Evolutionary conservation across 2,113 vertebrate genomes (phyloP).

Genomic region (Gila orcuttii): DNA sequence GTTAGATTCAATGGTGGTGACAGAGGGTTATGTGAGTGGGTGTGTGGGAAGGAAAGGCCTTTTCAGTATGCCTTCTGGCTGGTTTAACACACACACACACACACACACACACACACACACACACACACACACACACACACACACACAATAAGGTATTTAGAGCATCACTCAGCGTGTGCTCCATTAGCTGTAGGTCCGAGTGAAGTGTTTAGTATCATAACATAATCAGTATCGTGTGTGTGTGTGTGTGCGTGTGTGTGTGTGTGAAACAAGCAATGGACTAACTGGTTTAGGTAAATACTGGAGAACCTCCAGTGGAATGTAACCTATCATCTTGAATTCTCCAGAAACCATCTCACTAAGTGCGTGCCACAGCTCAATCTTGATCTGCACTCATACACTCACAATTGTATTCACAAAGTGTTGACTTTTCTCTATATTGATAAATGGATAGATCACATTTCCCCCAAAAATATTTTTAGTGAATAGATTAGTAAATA

Average conservation of each 20-base stretch:
- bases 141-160: constrained; percentile 22
- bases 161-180: constrained; percentile 52
- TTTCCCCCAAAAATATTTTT: not conserved
- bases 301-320: constrained; percentile 33
- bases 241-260: not conserved
- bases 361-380: not conserved
- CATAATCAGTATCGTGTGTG: constrained; percentile 9
- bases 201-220: constrained; percentile 41
- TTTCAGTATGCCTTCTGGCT: constrained; percentile 40
- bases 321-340: constrained; percentile 36
- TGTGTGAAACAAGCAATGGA: not conserved
- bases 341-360: not conserved
- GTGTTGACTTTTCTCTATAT: not conserved
- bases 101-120: constrained; percentile 23
- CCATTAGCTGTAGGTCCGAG: constrained; percentile 44
- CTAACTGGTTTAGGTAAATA: not conserved
- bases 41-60: constrained; percentile 39
- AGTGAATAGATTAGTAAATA: not conserved
- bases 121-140: no score
- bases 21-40: constrained; percentile 52
- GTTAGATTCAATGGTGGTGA: constrained; percentile 57
- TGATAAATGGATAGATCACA: not conserved
- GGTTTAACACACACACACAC: constrained; percentile 20
- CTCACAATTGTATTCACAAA: not conserved
- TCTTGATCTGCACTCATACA: not conserved